Evolutionary conservation across 2,113 vertebrate genomes (phyloP).

Genomic region (Chamaetylas fuelleborni): DNA sequence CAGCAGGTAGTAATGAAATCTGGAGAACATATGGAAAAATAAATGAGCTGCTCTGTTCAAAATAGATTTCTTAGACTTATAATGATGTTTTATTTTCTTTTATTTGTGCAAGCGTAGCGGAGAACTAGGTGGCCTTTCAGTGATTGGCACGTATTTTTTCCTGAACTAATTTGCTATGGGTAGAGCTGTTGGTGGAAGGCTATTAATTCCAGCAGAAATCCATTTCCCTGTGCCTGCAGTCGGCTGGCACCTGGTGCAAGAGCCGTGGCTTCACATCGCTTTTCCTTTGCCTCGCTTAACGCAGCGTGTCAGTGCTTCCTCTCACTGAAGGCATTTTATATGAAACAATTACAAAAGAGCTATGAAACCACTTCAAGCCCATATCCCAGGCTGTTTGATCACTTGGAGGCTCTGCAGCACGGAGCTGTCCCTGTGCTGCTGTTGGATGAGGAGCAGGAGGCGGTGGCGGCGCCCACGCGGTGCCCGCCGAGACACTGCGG

Average conservation of each 20-base stretch:
- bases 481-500: neutral
- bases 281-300: neutral
- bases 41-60: slow-evolving; percentile 9
- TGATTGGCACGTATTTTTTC: neutral
- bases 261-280: neutral
- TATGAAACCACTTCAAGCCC: neutral
- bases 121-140: neutral
- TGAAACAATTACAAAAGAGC: neutral
- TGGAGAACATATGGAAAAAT: neutral
- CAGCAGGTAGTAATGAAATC: slow-evolving; percentile 28
- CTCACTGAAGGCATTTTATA: neutral
- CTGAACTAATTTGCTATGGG: neutral
- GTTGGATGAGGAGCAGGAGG: neutral
- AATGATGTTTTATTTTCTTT: slow-evolving; percentile 10
- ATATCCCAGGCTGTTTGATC: neutral
- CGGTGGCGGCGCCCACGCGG: neutral
- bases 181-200: neutral
- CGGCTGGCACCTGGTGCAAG: neutral
- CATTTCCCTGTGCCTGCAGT: neutral
- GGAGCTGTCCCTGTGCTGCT: neutral
- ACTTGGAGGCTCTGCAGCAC: neutral
- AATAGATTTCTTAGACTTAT: neutral
- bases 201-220: neutral
- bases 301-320: neutral
- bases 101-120: neutral